These are phyloP conservation scores for Diploscapter pachys DNA, from an alignment of 1,140 invertebrate genomes.

Conservation along the genomic window DNA sequence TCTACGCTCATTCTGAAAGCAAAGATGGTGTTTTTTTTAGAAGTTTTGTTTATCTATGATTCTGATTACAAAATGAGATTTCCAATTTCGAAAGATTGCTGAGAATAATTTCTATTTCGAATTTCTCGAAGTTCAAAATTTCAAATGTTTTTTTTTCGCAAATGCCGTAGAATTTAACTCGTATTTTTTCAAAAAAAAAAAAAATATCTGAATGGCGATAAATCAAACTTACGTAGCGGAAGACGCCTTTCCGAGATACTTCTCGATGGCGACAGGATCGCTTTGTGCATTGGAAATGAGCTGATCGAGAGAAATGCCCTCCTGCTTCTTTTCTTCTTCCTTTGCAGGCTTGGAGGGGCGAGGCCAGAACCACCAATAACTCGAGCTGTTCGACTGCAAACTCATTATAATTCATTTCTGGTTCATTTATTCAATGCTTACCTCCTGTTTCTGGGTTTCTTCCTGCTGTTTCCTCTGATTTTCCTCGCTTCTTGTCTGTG, in stretches of 20 bases:
- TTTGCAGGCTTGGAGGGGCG: slow-evolving; percentile 8
- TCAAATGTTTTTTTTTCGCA: no score
- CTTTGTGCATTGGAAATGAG: slow-evolving; percentile 66
- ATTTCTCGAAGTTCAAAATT: slow-evolving; percentile 9
- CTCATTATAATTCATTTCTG: no score
- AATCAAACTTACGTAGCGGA: slow-evolving; percentile 2
- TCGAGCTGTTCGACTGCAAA: slow-evolving; percentile 41
- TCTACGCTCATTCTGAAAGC: slow-evolving; percentile 12
- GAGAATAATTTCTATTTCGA: no score
- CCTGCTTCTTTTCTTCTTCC: slow-evolving; percentile 24
- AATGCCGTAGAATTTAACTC: no score
- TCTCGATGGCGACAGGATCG: slow-evolving; percentile 48
- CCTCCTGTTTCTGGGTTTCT: slow-evolving; percentile 26
- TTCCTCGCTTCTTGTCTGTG: slow-evolving; percentile 59
- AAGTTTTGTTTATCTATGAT: no score
- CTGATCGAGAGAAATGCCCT: slow-evolving; percentile 84
- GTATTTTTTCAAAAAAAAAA: no score
- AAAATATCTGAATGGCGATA: not conserved
- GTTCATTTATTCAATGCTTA: no score
- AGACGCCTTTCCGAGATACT: slow-evolving; percentile 46
- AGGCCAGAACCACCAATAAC: slow-evolving; percentile 4
- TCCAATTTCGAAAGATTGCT: no score
- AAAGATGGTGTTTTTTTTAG: no score
- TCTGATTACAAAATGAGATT: no score
- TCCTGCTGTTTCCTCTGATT: slow-evolving; percentile 2